These are phyloP conservation scores for Leuciscus idus DNA, from an alignment of 2,113 vertebrate genomes.

Conservation along the genomic window DNA sequence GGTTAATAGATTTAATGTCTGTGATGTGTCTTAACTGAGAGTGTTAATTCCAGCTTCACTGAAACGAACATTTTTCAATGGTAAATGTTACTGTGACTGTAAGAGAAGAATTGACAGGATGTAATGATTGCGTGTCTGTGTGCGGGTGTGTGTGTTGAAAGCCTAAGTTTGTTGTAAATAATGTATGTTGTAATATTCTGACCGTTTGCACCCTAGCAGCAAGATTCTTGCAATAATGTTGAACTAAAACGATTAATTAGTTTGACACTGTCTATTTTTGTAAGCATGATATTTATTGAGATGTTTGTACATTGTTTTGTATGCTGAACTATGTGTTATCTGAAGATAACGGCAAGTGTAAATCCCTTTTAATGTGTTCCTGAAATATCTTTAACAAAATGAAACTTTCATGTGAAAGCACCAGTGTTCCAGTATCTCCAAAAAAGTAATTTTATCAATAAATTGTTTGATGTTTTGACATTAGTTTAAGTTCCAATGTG, in stretches of 20 bases:
- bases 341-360: slow-evolving; percentile 62
- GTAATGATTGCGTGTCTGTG: slow-evolving; percentile 10
- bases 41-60: slow-evolving; percentile 26
- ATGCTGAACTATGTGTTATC: slow-evolving; percentile 65
- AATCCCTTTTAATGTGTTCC: slow-evolving; percentile 65
- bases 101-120: slow-evolving; percentile 43
- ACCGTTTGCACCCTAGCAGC: slow-evolving; percentile 39
- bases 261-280: slow-evolving; percentile 82
- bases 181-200: slow-evolving; percentile 45
- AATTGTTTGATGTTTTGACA: slow-evolving; percentile 57
- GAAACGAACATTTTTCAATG: slow-evolving; percentile 44
- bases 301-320: slow-evolving; percentile 77
- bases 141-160: slow-evolving; percentile 20
- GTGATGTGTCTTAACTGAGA: slow-evolving; percentile 40
- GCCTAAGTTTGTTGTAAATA: slow-evolving; percentile 4
- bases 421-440: slow-evolving; percentile 53
- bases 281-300: slow-evolving; percentile 80
- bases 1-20: slow-evolving; percentile 40
- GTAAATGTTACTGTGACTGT: slow-evolving; percentile 46
- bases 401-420: slow-evolving; percentile 56
- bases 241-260: slow-evolving; percentile 55
- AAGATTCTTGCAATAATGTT: slow-evolving; percentile 73
- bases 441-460: slow-evolving; percentile 61
- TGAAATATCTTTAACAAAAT: slow-evolving; percentile 65
- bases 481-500: slow-evolving; percentile 11